Evolutionary conservation across 2,113 vertebrate species (phyloP), one percentile per base, ranked within the genome.

Genomic region (Rhizomys pruinosus): DNA sequence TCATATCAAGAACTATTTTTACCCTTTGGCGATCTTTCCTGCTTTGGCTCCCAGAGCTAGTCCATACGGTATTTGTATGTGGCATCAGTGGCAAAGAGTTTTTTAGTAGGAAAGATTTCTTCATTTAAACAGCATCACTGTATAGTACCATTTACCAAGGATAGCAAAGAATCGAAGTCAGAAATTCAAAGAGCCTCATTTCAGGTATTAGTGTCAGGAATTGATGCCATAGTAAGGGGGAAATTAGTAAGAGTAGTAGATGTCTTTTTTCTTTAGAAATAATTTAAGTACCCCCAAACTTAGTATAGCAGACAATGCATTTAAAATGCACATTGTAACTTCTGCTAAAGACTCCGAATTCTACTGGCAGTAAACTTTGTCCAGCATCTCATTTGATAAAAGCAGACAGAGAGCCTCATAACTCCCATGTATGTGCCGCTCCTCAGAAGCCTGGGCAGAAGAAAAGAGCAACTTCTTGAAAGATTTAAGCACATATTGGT

Each of bases 1-100:
- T 97, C 97, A 97, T 97, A 97, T 97, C 97, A 97, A 97, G 97
- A 97, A 97, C 96, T 97, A 97, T 97, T 97, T 97, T 97, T 97
- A 97, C 97, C 97, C 97, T 97, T 97, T 97, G 97, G 97, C 97
- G 97, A 97, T 97, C 97, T 97, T 97, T 97, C 96, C 93, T 97
- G 97, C 97, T 97, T 97, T 97, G 97, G 97, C 97, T 97, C 96
- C 91, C 88, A 97, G 96, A 97, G 96, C 94, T 97, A 95, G 97
- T 97, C 97, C 97, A 97, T 97, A 97, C 97, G 97, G 97, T 97
- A 97, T 97, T 97, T 97, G 96, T 97, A 96, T 97, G 96, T 97
- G 97, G 96, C 96, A 97, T 97, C 97, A 95, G 96, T 97, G 96
- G 96, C 96, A 97, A 97, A 93, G 96, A 96, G n/a, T 96, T 97